Evolutionary conservation across 1,140 invertebrate species (phyloP).

Genomic region (Drosophila funebris): DNA sequence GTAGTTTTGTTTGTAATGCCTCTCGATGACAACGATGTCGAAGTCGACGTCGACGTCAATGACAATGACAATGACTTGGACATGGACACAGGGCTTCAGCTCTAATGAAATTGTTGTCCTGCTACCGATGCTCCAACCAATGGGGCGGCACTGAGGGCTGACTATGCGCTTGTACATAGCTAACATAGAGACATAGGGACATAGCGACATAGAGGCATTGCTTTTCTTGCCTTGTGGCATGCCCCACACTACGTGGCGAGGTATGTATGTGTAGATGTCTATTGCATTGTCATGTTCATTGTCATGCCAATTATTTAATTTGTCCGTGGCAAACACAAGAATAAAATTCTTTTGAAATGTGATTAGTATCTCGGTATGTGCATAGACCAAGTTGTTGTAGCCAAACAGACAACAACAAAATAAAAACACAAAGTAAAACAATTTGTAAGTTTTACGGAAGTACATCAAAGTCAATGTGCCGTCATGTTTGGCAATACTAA

Average conservation of each 20-base stretch:
- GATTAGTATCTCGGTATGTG: conserved; percentile 48
- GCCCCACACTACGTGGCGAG: conserved; percentile 41
- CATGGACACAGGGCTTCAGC: conserved; percentile 47
- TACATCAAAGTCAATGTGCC: conserved; percentile 34
- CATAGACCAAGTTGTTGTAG: not conserved
- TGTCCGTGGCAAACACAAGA: conserved; percentile 52
- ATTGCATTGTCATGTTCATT: conserved; percentile 69
- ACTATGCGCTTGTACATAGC: conserved; percentile 2
- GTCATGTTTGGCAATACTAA: conserved; percentile 2
- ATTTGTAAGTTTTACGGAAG: conserved; percentile 9
- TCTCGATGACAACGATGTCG: conserved; percentile 41
- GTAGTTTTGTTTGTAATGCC: conserved; percentile 81
- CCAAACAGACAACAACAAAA: not conserved
- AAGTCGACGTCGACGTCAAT: conserved; percentile 1
- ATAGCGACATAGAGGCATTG: not conserved
- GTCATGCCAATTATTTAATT: conserved; percentile 82
- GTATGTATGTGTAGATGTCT: conserved; percentile 17
- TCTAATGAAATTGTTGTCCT: conserved; percentile 79
- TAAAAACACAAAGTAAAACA: not conserved
- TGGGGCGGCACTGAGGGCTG: conserved; percentile 25
- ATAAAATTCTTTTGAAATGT: conserved; percentile 47
- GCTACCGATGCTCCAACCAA: conserved; percentile 32
- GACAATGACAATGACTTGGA: conserved; percentile 38
- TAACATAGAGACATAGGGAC: too few relatives aligned
- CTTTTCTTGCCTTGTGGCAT: conserved; percentile 19